Conservation (phyloP, 2,113 vertebrate species). For the Calonectris borealis region DNA sequence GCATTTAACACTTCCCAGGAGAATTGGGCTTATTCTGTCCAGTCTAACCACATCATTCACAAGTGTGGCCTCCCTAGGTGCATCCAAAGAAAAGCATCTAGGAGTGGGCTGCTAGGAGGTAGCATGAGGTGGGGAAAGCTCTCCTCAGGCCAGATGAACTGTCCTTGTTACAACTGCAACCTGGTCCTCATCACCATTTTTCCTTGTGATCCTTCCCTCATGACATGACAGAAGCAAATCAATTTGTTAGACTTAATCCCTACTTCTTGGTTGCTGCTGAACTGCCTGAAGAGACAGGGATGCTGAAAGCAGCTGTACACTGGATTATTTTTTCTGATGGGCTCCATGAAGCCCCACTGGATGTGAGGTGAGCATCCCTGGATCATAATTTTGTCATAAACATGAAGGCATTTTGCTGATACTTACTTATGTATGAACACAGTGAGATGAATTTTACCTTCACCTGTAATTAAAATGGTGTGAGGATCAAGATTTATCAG, state of each 20-base stretch:
- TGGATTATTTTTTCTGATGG: neutral
- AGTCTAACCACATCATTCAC: neutral
- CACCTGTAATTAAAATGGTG: neutral
- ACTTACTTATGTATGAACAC: neutral
- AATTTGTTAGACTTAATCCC: neutral
- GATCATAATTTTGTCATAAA: neutral
- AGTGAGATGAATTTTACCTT: neutral
- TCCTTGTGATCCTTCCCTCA: neutral
- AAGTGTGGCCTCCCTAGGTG: neutral
- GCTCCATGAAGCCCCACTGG: neutral
- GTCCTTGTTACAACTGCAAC: neutral
- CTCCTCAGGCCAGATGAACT: neutral
- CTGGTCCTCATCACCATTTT: neutral
- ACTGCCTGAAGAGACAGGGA: neutral
- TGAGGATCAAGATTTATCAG: neutral
- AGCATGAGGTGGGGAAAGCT: neutral
- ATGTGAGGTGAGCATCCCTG: neutral
- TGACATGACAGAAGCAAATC: neutral
- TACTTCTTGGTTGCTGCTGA: neutral
- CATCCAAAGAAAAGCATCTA: neutral
- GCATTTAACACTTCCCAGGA: neutral
- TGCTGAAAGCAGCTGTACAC: accelerated
- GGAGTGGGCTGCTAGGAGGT: neutral
- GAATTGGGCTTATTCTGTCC: neutral
- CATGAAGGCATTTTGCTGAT: neutral